A percentile compares a stretch with the other conserved stretches of the same genome.
phyloP scores from a whole-genome alignment of 2,113 vertebrate genomes.

The Alligator sinensis region DNA sequence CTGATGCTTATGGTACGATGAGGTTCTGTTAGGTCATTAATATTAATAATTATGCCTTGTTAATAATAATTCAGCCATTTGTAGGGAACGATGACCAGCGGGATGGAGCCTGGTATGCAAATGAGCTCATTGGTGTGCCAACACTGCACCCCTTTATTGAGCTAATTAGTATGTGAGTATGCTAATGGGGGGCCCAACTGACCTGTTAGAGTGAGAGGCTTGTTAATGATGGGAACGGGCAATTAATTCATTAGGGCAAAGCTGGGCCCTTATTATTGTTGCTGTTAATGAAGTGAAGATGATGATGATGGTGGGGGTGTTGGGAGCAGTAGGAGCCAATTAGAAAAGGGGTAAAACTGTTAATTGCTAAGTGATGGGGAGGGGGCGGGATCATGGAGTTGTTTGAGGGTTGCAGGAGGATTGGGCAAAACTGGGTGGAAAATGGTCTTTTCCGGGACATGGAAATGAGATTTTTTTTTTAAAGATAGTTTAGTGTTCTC shows the following conservation, averaged over 20 bases:
- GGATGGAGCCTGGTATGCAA: not conserved
- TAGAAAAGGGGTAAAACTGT: not conserved
- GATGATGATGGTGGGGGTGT: not conserved
- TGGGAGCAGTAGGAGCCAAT: not conserved
- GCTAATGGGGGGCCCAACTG: not conserved
- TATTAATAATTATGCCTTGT: not conserved
- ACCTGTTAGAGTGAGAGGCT: not conserved
- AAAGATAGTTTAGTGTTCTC: too few relatives aligned
- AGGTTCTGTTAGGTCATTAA: too few relatives aligned
- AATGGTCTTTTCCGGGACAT: too few relatives aligned
- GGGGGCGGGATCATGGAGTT: not conserved
- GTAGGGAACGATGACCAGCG: not conserved
- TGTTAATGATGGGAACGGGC: not conserved
- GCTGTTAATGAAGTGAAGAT: not conserved
- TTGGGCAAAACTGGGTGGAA: too few relatives aligned
- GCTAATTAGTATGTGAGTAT: conserved; percentile 16
- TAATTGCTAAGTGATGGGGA: not conserved
- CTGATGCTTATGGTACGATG: too few relatives aligned
- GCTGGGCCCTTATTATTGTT: not conserved
- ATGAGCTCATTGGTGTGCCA: conserved; percentile 9
- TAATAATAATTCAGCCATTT: not conserved
- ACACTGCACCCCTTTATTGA: not conserved
- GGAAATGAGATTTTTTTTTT: too few relatives aligned
- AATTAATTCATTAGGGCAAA: conserved; percentile 28
- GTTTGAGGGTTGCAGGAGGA: not conserved